Evolutionary conservation across 2,113 vertebrate species (phyloP).

Genomic region (Peucedramus taeniatus): DNA sequence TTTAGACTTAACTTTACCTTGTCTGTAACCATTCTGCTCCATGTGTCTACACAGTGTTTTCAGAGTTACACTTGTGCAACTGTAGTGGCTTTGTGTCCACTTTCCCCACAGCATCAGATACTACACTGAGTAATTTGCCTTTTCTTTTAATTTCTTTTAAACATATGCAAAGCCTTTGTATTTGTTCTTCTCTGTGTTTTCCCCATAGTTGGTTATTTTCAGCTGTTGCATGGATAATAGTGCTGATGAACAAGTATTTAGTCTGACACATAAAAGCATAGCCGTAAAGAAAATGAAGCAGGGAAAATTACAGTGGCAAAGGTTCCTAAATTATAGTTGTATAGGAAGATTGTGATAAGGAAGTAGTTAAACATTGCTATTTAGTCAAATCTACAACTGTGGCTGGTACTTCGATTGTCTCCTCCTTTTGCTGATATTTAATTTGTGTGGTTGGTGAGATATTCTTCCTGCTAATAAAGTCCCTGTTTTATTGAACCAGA

Average conservation of each 20-base stretch:
- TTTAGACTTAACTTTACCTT: background rate
- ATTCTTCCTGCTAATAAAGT: conserved; percentile 30
- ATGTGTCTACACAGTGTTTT: background rate
- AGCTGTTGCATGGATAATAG: conserved; percentile 36
- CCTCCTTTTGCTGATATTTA: conserved; percentile 66
- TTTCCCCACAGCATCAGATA: background rate
- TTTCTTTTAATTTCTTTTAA: background rate
- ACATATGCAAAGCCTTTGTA: background rate
- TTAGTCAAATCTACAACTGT: conserved; percentile 56
- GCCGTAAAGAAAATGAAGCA: conserved; percentile 46
- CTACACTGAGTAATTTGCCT: background rate
- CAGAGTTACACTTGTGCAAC: background rate
- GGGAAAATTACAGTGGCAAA: conserved; percentile 65
- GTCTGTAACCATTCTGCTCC: background rate
- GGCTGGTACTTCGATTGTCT: conserved; percentile 43
- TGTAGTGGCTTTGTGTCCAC: background rate
- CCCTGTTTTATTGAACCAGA: background rate
- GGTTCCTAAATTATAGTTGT: conserved; percentile 68
- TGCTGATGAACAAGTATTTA: conserved; percentile 55
- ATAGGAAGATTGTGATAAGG: conserved; percentile 66
- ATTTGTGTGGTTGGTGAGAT: conserved; percentile 38
- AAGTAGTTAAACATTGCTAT: conserved; percentile 74
- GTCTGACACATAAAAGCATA: conserved; percentile 42
- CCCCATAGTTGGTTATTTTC: conserved; percentile 36
- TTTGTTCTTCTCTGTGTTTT: background rate